Evolutionary conservation across 2,797 vertebrate species (phyloP).

Genomic region (Ataeniobius toweri): DNA sequence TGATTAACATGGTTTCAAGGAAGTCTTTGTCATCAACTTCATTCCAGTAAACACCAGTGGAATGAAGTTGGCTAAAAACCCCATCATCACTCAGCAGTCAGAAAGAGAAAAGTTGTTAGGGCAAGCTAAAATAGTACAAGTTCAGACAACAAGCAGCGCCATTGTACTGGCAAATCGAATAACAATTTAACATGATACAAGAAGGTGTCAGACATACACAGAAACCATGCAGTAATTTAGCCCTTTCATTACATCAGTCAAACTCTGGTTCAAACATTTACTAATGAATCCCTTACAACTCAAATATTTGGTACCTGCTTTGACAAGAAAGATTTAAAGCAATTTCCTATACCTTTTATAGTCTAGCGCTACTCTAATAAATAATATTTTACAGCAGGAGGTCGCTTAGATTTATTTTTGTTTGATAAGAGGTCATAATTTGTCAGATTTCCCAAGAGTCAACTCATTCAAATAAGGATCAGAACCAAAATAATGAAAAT

Average conservation of each 20-base stretch:
- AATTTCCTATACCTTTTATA: neutral
- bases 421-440: neutral
- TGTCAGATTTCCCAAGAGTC: neutral
- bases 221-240: neutral
- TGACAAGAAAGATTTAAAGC: neutral
- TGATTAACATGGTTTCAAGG: neutral
- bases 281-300: neutral
- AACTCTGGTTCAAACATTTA: neutral
- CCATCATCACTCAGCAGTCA: neutral
- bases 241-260: neutral
- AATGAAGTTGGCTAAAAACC: neutral
- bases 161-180: neutral
- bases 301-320: neutral
- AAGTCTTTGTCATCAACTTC: neutral
- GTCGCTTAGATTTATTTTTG: neutral
- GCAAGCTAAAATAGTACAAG: neutral
- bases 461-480: neutral
- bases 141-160: neutral
- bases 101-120: neutral
- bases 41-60: neutral
- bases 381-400: neutral
- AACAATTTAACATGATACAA: neutral
- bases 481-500: neutral
- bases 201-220: neutral
- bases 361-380: neutral